Evolutionary conservation across 2,113 vertebrate species (phyloP).

Genomic region (Ciconia maguari): DNA sequence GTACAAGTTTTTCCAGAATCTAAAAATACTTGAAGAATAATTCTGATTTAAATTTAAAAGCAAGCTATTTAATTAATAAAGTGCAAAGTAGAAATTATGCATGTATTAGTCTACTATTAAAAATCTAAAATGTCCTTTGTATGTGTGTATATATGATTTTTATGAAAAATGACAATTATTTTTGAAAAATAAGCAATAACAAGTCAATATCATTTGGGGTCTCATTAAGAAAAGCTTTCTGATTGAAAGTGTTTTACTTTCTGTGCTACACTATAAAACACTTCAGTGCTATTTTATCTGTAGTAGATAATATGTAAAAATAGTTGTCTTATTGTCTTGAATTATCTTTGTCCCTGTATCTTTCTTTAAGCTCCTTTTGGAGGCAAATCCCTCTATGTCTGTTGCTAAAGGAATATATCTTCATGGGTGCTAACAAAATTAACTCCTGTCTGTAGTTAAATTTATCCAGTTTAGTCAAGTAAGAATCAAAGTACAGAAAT

Average conservation of each 20-base stretch:
- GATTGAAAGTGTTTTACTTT: not conserved
- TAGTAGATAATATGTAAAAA: not conserved
- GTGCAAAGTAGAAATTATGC: not conserved
- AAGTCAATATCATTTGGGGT: not conserved
- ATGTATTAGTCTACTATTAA: not conserved
- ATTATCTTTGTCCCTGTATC: not conserved
- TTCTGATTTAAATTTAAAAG: not conserved
- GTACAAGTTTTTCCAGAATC: not conserved
- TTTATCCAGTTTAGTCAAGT: conserved; percentile 23
- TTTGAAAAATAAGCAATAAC: not conserved
- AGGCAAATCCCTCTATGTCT: not conserved
- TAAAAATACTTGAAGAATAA: not conserved
- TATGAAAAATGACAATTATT: not conserved
- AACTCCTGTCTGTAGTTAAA: not conserved
- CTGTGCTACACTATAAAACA: not conserved
- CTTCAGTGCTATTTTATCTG: not conserved
- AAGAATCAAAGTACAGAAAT: conserved; percentile 1
- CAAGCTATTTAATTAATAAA: not conserved
- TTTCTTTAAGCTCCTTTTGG: not conserved
- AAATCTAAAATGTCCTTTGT: not conserved
- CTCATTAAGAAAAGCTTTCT: not conserved
- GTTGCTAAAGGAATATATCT: not conserved
- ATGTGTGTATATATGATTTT: not conserved
- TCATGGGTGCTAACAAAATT: not conserved
- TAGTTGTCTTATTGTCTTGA: not conserved